Conservation (phyloP, 1,140 invertebrate genomes). For the Drosophila ogumai region DNA sequence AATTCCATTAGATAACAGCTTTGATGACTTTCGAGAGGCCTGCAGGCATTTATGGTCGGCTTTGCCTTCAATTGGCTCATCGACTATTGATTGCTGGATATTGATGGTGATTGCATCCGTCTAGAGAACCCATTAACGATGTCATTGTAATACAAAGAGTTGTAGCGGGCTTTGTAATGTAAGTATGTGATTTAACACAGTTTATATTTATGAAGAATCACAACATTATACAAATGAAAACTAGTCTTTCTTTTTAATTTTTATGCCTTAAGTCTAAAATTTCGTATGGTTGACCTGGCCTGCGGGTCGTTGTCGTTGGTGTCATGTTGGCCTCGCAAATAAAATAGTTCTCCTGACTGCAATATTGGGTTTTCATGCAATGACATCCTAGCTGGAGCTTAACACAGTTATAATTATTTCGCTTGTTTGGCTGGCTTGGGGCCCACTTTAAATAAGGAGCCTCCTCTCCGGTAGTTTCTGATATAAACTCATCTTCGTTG, state of each 20-base stretch:
- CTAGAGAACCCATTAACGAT: constrained; percentile 25
- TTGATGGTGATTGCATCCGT: constrained; percentile 24
- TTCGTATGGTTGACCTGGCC: background rate
- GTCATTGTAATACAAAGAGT: constrained; percentile 1
- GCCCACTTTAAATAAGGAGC: background rate
- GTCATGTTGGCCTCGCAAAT: constrained; percentile 1
- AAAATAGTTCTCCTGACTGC: background rate
- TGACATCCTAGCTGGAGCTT: background rate
- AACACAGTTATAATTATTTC: background rate
- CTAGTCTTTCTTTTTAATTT: no score
- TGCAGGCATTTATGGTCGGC: constrained; percentile 20
- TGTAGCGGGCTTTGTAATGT: background rate
- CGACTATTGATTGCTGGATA: constrained; percentile 42
- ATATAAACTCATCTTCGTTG: background rate
- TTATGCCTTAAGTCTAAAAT: background rate
- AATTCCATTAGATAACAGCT: constrained; percentile 52
- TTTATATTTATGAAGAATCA: background rate
- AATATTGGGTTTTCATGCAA: background rate
- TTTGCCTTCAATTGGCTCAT: constrained; percentile 33
- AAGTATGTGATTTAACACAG: background rate
- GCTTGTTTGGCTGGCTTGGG: background rate
- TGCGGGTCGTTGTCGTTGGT: background rate
- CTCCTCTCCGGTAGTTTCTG: background rate
- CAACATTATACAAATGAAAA: no score
- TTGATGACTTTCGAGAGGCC: constrained; percentile 41